Conservation (phyloP, 2,888 invertebrate genomes). For the Drosophila buzzatii region DNA sequence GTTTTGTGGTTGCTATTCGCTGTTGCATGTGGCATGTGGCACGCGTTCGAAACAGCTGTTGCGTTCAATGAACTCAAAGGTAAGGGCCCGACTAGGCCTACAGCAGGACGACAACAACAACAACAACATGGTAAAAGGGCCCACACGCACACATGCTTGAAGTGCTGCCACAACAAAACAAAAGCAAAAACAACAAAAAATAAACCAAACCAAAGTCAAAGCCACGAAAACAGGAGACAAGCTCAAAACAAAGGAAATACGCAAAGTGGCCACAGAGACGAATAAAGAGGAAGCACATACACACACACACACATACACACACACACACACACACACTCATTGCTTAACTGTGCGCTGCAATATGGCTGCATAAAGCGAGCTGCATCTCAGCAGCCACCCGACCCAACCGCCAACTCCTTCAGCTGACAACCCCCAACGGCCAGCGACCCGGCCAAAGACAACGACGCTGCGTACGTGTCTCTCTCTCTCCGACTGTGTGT, state of each 20-base stretch:
- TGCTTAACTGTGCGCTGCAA: too few species aligned
- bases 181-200: neutral
- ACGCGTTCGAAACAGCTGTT: conserved; percentile 65
- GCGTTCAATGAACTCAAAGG: conserved; percentile 66
- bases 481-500: conserved; percentile 1
- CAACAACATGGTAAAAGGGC: conserved; percentile 13
- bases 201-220: conserved; percentile 40
- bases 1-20: conserved; percentile 25
- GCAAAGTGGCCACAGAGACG: conserved; percentile 13
- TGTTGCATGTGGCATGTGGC: conserved; percentile 36
- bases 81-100: conserved; percentile 12
- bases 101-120: conserved; percentile 11
- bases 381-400: conserved; percentile 24
- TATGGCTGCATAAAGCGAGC: conserved; percentile 33
- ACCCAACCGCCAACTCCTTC: neutral
- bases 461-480: conserved; percentile 11
- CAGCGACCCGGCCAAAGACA: conserved; percentile 46
- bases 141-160: neutral
- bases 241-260: conserved; percentile 49
- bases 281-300: conserved; percentile 4
- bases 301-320: conserved; percentile 15
- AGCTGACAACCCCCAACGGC: conserved; percentile 36
- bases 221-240: conserved; percentile 27
- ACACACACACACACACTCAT: neutral
- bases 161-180: conserved; percentile 7